These are phyloP conservation scores for Tenrec ecaudatus DNA, from an alignment of 2,113 vertebrate species.

Conservation along the genomic window DNA sequence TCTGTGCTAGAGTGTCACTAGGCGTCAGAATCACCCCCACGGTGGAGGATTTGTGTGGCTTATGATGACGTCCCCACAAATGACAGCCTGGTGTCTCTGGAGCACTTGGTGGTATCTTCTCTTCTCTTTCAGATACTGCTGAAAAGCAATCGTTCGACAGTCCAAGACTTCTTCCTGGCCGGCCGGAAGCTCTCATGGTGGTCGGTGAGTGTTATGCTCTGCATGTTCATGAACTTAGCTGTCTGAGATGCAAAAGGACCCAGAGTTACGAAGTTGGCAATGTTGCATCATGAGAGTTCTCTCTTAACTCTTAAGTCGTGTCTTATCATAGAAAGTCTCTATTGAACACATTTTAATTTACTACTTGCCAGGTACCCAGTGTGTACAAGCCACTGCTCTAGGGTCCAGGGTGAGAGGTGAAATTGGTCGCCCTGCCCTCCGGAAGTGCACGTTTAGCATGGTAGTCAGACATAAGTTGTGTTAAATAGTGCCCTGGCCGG, in stretches of 20 bases:
- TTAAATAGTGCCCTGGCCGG: background rate
- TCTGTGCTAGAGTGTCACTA: too few species aligned
- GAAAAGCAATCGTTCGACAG: constrained; percentile 87
- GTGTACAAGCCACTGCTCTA: background rate
- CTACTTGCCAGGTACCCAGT: background rate
- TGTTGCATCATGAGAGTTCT: background rate
- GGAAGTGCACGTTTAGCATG: background rate
- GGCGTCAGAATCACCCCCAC: too few species aligned
- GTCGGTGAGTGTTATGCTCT: constrained; percentile 85
- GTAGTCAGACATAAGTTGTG: background rate
- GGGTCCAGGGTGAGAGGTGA: background rate
- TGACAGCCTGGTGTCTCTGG: background rate
- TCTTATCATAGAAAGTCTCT: background rate
- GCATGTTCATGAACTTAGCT: background rate
- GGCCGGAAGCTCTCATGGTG: constrained; percentile 92
- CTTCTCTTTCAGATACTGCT: constrained; percentile 86
- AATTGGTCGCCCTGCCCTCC: background rate
- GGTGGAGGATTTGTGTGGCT: too few species aligned
- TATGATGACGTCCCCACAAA: background rate
- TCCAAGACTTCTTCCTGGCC: constrained; percentile 92
- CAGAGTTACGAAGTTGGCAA: background rate
- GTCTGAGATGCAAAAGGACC: background rate
- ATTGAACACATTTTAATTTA: background rate
- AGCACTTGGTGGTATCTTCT: background rate
- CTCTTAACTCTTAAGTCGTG: background rate